Evolutionary conservation across 2,113 vertebrate genomes (phyloP), one percentile per base, ranked within the genome.

Genomic region (Danionella cerebrum): DNA sequence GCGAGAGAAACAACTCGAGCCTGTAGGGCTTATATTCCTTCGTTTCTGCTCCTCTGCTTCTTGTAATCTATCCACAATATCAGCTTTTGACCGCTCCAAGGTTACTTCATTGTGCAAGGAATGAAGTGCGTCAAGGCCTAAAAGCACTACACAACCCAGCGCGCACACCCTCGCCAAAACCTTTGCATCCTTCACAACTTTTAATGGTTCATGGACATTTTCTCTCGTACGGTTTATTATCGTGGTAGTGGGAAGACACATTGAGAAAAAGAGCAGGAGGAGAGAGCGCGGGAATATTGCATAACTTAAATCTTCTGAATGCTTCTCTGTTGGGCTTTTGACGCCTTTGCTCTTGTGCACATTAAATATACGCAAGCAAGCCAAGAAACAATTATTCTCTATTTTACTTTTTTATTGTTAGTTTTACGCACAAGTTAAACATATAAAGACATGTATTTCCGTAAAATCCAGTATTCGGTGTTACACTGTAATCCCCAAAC

Each of bases 91-190:
- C 54, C 25, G 27, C 47, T 70, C 42, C 51, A 59, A 69, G 58
- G 69, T 72, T 67, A 66, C 63, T 74, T 13, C 48, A 69, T 29
- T 77, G 29, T 58, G 38, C 57, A 39, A 35, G 19, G 42, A 63
- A 55, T 63, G 48, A 66, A 67, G 64, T 48, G 64, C 52, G 19
- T 35, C 33, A 21, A 25, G 57, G 51, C 52, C 58, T 63, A 3
- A 38, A n/a, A 27, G 19, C 27, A 18, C n/a, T n/a, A 22, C n/a
- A 19, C 41, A 57, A 54, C 21, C 27, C 50, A 62, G 21, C 14
- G 11, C 44, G 48, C 21, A n/a, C n/a, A n/a, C n/a, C n/a, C n/a
- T 27, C 11, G 39, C 48, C 50, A 27, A 48, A 66, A 66, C 64
- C 48, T 13, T n/a, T n/a, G 39, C 38, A 35, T 13, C 57, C 53